These are phyloP conservation scores for Coilia nasus DNA, from an alignment of 2,797 vertebrate species.

Conservation along the genomic window DNA sequence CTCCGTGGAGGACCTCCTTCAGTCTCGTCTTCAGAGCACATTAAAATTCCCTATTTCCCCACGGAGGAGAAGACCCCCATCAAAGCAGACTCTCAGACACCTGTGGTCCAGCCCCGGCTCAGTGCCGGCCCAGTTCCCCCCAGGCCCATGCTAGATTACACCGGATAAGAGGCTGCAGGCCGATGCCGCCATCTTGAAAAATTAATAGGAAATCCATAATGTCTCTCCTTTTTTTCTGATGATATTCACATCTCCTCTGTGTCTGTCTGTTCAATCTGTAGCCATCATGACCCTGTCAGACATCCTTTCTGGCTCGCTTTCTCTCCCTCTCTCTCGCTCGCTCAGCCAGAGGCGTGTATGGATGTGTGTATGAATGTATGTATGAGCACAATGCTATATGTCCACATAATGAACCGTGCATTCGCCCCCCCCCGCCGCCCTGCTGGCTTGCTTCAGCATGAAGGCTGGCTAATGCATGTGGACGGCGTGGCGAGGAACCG, in stretches of 20 bases:
- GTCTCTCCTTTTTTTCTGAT: neutral
- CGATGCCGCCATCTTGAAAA: too few species aligned
- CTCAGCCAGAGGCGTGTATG: neutral
- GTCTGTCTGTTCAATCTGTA: neutral
- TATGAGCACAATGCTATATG: conserved; percentile 1
- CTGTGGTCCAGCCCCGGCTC: too few species aligned
- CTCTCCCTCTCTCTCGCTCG: neutral
- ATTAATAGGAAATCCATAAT: neutral
- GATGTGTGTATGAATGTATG: conserved; percentile 14
- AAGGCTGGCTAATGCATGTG: too few species aligned
- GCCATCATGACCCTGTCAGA: neutral
- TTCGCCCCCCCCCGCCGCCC: neutral
- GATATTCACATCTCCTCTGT: neutral
- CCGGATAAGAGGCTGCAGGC: neutral
- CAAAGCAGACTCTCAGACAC: too few species aligned
- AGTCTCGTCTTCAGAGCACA: neutral
- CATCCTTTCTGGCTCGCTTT: neutral
- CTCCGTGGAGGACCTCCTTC: neutral
- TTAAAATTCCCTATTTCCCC: neutral
- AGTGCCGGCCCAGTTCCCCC: too few species aligned
- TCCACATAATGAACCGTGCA: neutral
- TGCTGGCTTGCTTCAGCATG: too few species aligned
- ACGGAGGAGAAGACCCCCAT: neutral
- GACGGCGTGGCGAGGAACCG: too few species aligned
- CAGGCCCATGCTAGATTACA: neutral